phyloP scores from a whole-genome alignment of 2,888 invertebrate species.

The Drosophila eohydei region DNA sequence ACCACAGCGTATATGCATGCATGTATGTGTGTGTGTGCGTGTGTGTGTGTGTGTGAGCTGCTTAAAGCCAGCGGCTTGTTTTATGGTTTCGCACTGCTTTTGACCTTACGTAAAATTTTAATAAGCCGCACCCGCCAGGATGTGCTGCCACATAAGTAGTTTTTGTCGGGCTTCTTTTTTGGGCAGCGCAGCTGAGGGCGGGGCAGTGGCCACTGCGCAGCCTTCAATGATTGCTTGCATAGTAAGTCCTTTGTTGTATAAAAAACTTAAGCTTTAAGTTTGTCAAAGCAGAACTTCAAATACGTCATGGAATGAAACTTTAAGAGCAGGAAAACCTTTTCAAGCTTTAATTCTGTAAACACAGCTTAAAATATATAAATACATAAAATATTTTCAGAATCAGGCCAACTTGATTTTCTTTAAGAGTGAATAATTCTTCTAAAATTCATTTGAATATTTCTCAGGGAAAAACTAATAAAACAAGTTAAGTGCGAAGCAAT shows the following conservation, averaged over 20 bases:
- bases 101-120: constrained; percentile 78
- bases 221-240: constrained; percentile 34
- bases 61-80: constrained; percentile 78
- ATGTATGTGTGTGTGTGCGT: constrained; percentile 29
- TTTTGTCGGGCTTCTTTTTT: constrained; percentile 36
- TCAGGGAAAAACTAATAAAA: neutral
- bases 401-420: neutral
- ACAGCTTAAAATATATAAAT: neutral
- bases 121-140: constrained; percentile 57
- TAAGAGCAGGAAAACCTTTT: neutral
- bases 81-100: constrained; percentile 77
- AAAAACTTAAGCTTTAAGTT: neutral
- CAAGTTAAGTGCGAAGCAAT: neutral
- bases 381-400: neutral
- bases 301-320: neutral
- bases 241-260: neutral
- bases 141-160: constrained; percentile 44
- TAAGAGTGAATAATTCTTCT: neutral
- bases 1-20: constrained; percentile 28
- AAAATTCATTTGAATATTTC: neutral
- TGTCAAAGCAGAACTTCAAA: neutral
- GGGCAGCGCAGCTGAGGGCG: neutral
- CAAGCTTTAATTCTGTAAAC: too few relatives aligned
- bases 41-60: constrained; percentile 26
- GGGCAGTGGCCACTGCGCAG: constrained; percentile 14